Conservation (phyloP, 2,797 vertebrate species). For the Morelia viridis region DNA sequence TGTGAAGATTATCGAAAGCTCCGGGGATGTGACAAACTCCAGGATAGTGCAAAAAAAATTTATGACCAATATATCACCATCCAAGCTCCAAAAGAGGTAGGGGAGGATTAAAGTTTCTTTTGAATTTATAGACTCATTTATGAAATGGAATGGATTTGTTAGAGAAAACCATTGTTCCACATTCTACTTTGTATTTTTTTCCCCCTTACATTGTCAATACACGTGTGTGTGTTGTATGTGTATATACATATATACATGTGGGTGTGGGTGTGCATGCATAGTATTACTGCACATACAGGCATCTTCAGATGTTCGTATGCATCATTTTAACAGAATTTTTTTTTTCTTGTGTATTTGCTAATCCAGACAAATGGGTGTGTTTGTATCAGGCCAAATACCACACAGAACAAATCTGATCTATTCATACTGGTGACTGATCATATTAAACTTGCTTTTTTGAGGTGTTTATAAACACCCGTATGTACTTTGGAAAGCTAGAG, state of each 20-base stretch:
- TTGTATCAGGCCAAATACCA: neutral
- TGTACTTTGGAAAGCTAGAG: neutral
- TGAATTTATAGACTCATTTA: neutral
- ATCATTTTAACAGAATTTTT: neutral
- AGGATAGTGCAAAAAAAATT: constrained; percentile 78
- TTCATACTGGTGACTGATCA: neutral
- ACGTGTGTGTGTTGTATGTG: neutral
- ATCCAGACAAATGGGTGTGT: neutral
- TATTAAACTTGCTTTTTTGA: neutral
- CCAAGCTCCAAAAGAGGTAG: constrained; percentile 80
- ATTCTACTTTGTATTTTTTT: neutral
- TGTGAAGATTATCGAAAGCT: constrained; percentile 82
- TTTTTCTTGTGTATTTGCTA: neutral
- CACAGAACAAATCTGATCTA: neutral
- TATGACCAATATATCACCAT: constrained; percentile 76
- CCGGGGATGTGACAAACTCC: constrained; percentile 79
- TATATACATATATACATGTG: too few relatives aligned
- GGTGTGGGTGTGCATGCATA: too few relatives aligned
- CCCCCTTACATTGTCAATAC: neutral
- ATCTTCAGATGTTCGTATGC: neutral
- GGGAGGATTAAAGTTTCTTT: neutral
- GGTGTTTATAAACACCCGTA: neutral
- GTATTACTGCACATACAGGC: neutral
- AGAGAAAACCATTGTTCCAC: neutral
- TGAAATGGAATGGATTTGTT: neutral